Percentiles rank a stretch among this genome's conserved stretches.
phyloP scores from a whole-genome alignment of 2,888 invertebrate species.

The Chelonus formosanus region DNA sequence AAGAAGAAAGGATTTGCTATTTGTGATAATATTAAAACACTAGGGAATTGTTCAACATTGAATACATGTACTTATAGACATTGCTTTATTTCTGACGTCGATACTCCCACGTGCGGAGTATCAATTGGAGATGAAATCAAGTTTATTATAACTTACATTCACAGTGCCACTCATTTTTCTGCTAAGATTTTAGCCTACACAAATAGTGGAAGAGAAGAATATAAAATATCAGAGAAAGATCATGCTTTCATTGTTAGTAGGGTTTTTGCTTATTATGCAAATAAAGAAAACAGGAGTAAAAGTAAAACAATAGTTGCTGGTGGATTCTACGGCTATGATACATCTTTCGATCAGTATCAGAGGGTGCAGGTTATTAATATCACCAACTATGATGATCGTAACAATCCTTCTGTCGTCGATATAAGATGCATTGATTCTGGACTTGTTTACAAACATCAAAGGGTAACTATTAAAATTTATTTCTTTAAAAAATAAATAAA shows the following conservation, averaged over 20 bases:
- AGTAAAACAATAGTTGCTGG: conserved; percentile 64
- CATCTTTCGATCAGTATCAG: conserved; percentile 65
- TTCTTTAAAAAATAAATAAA: background rate
- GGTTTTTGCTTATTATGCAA: conserved; percentile 50
- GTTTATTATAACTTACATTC: conserved; percentile 59
- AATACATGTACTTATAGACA: conserved; percentile 73
- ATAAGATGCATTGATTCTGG: conserved; percentile 74
- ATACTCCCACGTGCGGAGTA: conserved; percentile 64
- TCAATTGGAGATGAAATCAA: conserved; percentile 53
- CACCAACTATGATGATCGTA: conserved; percentile 51
- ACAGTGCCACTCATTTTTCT: conserved; percentile 72
- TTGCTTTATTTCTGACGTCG: conserved; percentile 67
- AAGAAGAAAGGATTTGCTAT: conserved; percentile 67
- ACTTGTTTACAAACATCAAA: conserved; percentile 43
- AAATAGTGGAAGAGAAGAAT: conserved; percentile 45
- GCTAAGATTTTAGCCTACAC: conserved; percentile 68
- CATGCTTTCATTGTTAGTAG: conserved; percentile 44
- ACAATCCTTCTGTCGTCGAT: conserved; percentile 54
- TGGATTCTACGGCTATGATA: conserved; percentile 70
- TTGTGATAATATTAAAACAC: conserved; percentile 72
- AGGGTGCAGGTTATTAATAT: conserved; percentile 70
- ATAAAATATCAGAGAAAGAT: conserved; percentile 44
- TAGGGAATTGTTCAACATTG: conserved; percentile 72
- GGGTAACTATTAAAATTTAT: conserved; percentile 25
- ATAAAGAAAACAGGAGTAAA: conserved; percentile 49